Evolutionary conservation across 2,888 invertebrate genomes (phyloP).

Genomic region (Drosophila parthenogenetica): DNA sequence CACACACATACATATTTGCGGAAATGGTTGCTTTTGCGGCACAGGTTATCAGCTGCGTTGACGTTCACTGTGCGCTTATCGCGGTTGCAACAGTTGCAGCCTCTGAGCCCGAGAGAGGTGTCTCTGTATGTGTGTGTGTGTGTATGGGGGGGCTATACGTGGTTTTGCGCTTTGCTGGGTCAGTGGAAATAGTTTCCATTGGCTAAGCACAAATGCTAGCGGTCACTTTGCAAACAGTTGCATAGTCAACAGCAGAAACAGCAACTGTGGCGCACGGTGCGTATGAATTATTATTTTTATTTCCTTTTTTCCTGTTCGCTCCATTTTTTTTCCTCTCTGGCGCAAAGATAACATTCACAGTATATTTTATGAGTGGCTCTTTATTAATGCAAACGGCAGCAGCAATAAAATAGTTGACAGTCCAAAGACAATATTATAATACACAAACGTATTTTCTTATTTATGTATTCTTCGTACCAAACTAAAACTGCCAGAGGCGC

Average conservation of each 20-base stretch:
- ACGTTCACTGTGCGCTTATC: slow-evolving; percentile 41
- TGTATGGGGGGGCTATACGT: background rate
- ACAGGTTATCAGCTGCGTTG: slow-evolving; percentile 38
- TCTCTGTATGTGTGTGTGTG: background rate
- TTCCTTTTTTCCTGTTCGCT: background rate
- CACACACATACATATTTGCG: background rate
- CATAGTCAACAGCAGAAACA: slow-evolving; percentile 17
- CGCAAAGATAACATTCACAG: slow-evolving; percentile 49
- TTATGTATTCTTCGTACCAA: background rate
- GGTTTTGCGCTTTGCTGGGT: too few species aligned
- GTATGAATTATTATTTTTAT: slow-evolving; percentile 55
- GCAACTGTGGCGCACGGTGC: slow-evolving; percentile 34
- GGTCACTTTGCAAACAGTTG: slow-evolving; percentile 44
- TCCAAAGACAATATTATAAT: slow-evolving; percentile 15
- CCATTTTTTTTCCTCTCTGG: background rate
- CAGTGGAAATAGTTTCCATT: slow-evolving; percentile 31
- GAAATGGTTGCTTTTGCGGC: background rate
- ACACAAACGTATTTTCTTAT: background rate
- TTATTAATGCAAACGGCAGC: slow-evolving; percentile 14
- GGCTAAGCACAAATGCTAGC: slow-evolving; percentile 40
- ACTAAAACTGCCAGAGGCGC: background rate
- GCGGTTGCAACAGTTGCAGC: slow-evolving; percentile 36
- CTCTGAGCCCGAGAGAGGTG: background rate
- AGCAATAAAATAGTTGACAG: slow-evolving; percentile 16
- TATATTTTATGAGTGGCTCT: slow-evolving; percentile 28